Base-by-base conservation (phyloP, 2,888 invertebrate species). In the Coleophora deauratella region DNA sequence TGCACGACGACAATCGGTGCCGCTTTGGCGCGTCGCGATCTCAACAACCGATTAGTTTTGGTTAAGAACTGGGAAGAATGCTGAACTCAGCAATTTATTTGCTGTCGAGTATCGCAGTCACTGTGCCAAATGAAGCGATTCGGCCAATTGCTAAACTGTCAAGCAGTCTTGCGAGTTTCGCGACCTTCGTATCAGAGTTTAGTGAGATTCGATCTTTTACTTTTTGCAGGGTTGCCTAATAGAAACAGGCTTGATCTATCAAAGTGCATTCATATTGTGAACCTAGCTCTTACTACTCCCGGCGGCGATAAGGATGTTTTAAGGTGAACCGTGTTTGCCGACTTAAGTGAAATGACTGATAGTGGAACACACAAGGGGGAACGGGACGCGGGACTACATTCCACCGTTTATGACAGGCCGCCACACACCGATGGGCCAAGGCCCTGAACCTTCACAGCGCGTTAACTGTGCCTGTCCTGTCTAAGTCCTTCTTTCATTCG, bases 1-100 rank as follows among this genome's bases (percentile, higher is more conserved):
- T 72, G 52, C 63, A 56, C 61, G 62, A 66, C 70, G 74, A 76
- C 76, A 77, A 70, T 70, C 63, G 62, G 62, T 61, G 53, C 59
- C 55, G 55, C 54, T 21, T 66, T 63, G 61, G 59, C 62, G 61
- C 59, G 60, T 57, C 56, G 61, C 57, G 60, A 62, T 64, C 52
- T 50, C 47, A 43, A 48, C 52, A 49, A 59, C 59, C 59, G 59
- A 66, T 62, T 57, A 49, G 50, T 50, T 55, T 52, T 48, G 40
- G 42, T 27, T 31, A 10, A 4, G 31, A 31, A 31, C 11, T 31
- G 11, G 9, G 31, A 7, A 11, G 10, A n/a, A 2, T 31, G 10
- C 9, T 31, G 10, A 31, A 31, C 11, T 7, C 31, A 10, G 31
- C 10, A 11, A 11, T 11, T 31, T 31, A 7, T 31, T n/a, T 31